Evolutionary conservation across 2,797 vertebrate species (phyloP).

Genomic region (Platyrinchus mystaceus): DNA sequence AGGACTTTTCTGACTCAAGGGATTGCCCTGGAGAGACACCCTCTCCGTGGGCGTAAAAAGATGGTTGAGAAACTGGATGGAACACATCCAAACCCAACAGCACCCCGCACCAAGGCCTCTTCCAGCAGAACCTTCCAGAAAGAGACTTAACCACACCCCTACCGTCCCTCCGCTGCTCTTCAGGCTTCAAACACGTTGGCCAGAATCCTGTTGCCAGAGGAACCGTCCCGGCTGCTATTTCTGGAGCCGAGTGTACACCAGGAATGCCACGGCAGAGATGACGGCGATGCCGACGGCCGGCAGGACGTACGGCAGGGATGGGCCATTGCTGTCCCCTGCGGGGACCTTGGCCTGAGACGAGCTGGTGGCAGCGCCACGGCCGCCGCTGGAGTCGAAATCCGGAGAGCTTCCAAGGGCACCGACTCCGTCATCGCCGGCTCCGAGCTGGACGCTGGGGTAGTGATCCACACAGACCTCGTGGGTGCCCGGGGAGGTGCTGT

Average conservation of each 20-base stretch:
- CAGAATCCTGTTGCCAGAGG: not conserved
- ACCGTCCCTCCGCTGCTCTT: not conserved
- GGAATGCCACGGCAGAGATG: not conserved
- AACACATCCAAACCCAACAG: not conserved
- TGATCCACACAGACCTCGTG: rapidly evolving
- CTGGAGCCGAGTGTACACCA: not conserved
- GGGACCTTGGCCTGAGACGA: rapidly evolving
- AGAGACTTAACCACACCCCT: not conserved
- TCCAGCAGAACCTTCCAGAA: not conserved
- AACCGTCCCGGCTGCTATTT: not conserved
- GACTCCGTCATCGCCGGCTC: rapidly evolving
- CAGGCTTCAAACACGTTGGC: not conserved
- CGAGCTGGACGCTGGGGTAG: not conserved
- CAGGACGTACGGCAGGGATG: rapidly evolving
- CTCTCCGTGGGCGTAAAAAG: not conserved
- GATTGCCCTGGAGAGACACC: not conserved
- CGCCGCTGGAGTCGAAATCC: not conserved
- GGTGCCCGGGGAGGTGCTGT: not conserved
- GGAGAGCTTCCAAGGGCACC: rapidly evolving
- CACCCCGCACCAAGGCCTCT: not conserved
- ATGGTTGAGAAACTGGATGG: not conserved
- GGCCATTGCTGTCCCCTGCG: rapidly evolving
- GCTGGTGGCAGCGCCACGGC: rapidly evolving
- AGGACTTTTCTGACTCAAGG: not conserved
- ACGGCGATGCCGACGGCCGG: not conserved